A percentile compares a stretch with the other conserved stretches of the same genome.
phyloP scores from a whole-genome alignment of 2,888 invertebrate genomes.

The Ophonus ardosiacus region DNA sequence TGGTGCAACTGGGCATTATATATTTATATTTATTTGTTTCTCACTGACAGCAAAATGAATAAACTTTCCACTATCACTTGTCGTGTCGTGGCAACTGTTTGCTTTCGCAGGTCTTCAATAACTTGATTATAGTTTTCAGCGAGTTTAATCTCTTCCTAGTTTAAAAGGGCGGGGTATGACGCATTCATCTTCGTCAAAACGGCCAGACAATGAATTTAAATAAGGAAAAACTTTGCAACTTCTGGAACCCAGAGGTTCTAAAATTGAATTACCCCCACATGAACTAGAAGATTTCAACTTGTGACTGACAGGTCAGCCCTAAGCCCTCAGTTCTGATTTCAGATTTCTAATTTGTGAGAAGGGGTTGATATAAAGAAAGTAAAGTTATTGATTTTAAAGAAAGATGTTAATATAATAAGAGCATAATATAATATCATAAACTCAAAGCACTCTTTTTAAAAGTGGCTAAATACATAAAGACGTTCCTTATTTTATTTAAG shows the following conservation, averaged over 20 bases:
- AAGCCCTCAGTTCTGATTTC: neutral
- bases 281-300: conserved; percentile 33
- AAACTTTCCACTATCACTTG: neutral
- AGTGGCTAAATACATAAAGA: too few relatives aligned
- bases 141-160: conserved; percentile 27
- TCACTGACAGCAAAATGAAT: neutral
- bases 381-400: neutral
- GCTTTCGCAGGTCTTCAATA: conserved; percentile 16
- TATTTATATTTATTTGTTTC: neutral
- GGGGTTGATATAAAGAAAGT: neutral
- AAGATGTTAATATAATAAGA: neutral
- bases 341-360: conserved; percentile 12
- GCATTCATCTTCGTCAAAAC: conserved; percentile 49
- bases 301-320: neutral
- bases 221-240: conserved; percentile 43
- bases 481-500: too few relatives aligned
- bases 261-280: conserved; percentile 30
- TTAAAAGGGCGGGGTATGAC: neutral
- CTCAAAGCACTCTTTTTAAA: too few relatives aligned
- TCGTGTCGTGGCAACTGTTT: neutral
- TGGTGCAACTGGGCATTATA: too few relatives aligned
- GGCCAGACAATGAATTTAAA: conserved; percentile 37
- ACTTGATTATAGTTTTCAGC: conserved; percentile 36
- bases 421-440: neutral
- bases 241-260: neutral